phyloP scores from a whole-genome alignment of 1,140 invertebrate species.

The Cotesia typhae region DNA sequence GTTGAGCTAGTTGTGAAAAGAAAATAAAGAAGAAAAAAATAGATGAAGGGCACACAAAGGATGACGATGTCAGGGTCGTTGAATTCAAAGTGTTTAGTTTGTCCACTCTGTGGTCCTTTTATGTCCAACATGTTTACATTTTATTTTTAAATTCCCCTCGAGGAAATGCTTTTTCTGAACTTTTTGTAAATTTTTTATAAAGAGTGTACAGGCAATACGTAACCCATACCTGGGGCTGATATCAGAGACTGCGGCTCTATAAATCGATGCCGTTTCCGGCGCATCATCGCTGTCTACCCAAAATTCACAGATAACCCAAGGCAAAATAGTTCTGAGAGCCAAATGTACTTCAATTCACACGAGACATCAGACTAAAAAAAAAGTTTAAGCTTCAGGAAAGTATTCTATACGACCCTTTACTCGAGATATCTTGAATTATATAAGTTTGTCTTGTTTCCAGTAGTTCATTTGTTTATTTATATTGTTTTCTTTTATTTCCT shows the following conservation, averaged over 20 bases:
- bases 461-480: background rate
- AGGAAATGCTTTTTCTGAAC: slow-evolving; percentile 5
- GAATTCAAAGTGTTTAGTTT: background rate
- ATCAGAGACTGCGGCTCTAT: slow-evolving; percentile 9
- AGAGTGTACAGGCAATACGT: slow-evolving; percentile 41
- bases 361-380: slow-evolving; percentile 5
- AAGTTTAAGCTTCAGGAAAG: slow-evolving; percentile 14
- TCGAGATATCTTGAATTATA: too few species aligned
- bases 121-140: slow-evolving; percentile 13
- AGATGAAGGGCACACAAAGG: background rate
- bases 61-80: slow-evolving; percentile 6
- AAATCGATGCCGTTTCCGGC: slow-evolving; percentile 32
- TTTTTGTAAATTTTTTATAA: background rate
- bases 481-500: background rate
- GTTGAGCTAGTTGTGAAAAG: background rate
- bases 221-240: slow-evolving; percentile 49
- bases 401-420: slow-evolving; percentile 7
- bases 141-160: slow-evolving; percentile 15
- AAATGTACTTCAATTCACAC: slow-evolving; percentile 18
- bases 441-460: background rate
- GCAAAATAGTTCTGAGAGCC: slow-evolving; percentile 14
- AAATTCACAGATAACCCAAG: slow-evolving; percentile 40
- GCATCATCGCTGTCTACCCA: slow-evolving; percentile 42
- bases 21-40: background rate
- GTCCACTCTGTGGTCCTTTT: slow-evolving; percentile 9